Base-by-base conservation (phyloP, 2,888 invertebrate genomes). In the Lasioglossum figueresi region DNA sequence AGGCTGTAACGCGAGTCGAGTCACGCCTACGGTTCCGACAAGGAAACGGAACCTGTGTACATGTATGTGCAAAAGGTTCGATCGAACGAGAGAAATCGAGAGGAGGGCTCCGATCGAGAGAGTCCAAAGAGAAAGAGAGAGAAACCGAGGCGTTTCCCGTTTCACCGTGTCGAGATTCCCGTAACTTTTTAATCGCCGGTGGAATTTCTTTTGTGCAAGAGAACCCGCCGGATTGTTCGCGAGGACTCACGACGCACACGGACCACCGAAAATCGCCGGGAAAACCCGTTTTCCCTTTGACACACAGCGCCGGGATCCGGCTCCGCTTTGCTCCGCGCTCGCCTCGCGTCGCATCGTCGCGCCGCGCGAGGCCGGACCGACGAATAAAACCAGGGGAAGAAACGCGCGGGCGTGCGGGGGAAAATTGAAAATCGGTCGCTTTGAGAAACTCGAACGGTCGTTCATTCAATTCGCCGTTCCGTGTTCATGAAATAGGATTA, bases 151-250 rank as follows among this genome's bases (percentile, higher is more conserved):
- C 81, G 89, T 84, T 89, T 89, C 85, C 80, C 83, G 80, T 88
- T 87, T 86, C 82, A 82, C 27, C 71, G 45, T 45, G 68, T 76
- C 74, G 48, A 76, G 82, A 76, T 82, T 86, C 87, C 82, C 85
- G 85, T 88, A 90, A 89, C 88, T 91, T 89, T 90, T 91, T 90
- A 89, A 89, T 88, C 90, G 90, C 83, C 87, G 81, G 68, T 83
- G 87, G 90, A 90, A 91, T 91, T 90, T 90, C 91, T 91, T 91
- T 90, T 90, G 91, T 89, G 88, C 83, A 80, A 86, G 87, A 80
- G 85, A 88, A 84, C 82, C 86, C 70, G 68, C 80, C 78, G 80
- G 75, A 76, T 83, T 79, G 84, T 66, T 82, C 83, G 76, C 88
- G 80, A 79, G 72, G 70, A 72, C 82, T 83, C 68, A 14, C 23